Conservation (phyloP, 30 jellyfish, hydroid and myxozoan genomes). For the Cassiopea xamachana region DNA sequence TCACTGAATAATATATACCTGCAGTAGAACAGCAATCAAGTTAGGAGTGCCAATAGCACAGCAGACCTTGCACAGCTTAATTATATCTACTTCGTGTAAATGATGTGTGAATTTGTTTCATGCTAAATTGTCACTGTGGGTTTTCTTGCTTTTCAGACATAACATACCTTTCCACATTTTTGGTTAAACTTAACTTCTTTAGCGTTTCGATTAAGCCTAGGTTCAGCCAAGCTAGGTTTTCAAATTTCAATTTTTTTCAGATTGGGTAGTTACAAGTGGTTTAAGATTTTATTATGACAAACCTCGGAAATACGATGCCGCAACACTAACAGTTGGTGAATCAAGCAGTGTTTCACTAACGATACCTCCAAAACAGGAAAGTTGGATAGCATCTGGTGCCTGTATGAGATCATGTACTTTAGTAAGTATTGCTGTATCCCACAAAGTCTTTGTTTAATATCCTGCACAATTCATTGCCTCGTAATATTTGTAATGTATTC, state of each 20-base stretch:
- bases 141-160: too few relatives aligned
- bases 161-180: too few relatives aligned
- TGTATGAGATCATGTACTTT: slow-evolving; percentile 29
- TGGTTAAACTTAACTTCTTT: too few relatives aligned
- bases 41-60: too few relatives aligned
- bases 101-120: too few relatives aligned
- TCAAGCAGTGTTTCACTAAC: background rate
- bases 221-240: too few relatives aligned
- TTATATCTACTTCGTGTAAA: too few relatives aligned
- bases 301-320: slow-evolving; percentile 61
- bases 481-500: background rate
- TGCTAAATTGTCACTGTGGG: too few relatives aligned
- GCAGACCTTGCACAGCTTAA: too few relatives aligned
- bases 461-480: background rate
- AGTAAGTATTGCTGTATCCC: background rate
- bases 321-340: slow-evolving; percentile 38
- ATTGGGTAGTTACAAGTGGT: slow-evolving; percentile 40
- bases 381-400: slow-evolving; percentile 31
- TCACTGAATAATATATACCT: too few relatives aligned
- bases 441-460: background rate
- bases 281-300: slow-evolving; percentile 53
- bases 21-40: too few relatives aligned
- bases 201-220: too few relatives aligned
- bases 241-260: background rate
- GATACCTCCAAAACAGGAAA: slow-evolving; percentile 53